Conservation (phyloP, 2,888 invertebrate species). For the Caradrina kadenii region DNA sequence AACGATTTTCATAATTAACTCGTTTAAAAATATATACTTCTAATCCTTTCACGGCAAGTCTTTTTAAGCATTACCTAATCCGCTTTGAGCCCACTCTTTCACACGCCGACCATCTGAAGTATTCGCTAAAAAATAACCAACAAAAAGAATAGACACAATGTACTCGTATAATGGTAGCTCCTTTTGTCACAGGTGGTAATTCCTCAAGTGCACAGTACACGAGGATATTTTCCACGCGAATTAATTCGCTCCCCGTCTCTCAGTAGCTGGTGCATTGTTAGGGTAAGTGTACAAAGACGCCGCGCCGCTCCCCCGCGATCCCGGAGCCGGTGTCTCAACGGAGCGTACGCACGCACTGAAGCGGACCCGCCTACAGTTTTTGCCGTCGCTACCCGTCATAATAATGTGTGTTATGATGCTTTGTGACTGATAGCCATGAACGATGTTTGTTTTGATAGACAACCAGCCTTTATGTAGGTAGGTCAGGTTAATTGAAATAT, state of each 20-base stretch:
- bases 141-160: constrained; percentile 76
- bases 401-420: constrained; percentile 79
- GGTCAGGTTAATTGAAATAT: constrained; percentile 55
- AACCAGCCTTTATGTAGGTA: constrained; percentile 58
- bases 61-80: constrained; percentile 73
- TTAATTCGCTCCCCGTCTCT: constrained; percentile 69
- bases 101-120: constrained; percentile 66
- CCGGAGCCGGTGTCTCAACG: constrained; percentile 36
- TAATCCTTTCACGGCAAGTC: constrained; percentile 77
- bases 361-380: constrained; percentile 73
- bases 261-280: constrained; percentile 80
- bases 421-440: constrained; percentile 72
- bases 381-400: constrained; percentile 77
- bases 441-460: constrained; percentile 75
- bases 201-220: constrained; percentile 86
- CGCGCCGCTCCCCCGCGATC: constrained; percentile 74
- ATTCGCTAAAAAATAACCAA: constrained; percentile 74
- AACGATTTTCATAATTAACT: constrained; percentile 31
- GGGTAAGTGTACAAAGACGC: constrained; percentile 76
- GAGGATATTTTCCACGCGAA: constrained; percentile 80
- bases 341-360: constrained; percentile 68
- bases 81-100: constrained; percentile 72
- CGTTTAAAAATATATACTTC: constrained; percentile 41
- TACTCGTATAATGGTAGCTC: constrained; percentile 68
- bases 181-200: constrained; percentile 87